phyloP scores from a whole-genome alignment of 2,888 invertebrate species.

The Orthosia gothica region DNA sequence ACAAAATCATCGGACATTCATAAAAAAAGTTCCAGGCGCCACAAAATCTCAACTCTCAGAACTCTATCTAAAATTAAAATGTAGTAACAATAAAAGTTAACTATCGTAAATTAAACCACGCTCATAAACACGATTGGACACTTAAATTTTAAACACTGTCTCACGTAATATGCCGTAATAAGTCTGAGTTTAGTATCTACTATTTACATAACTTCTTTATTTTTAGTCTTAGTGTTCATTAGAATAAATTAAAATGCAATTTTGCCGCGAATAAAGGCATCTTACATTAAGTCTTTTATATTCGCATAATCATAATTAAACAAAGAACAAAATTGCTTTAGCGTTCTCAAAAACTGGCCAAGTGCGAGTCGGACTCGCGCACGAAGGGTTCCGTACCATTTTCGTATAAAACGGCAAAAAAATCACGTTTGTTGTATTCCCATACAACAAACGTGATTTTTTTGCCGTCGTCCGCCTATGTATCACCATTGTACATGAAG shows the following conservation, averaged over 20 bases:
- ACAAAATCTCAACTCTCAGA: background rate
- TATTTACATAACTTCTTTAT: background rate
- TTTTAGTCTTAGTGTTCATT: constrained; percentile 20
- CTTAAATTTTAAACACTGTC: constrained; percentile 32
- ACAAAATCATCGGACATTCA: too few relatives aligned
- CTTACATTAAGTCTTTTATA: background rate
- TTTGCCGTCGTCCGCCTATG: too few relatives aligned
- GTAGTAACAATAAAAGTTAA: constrained; percentile 33
- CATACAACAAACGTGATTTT: too few relatives aligned
- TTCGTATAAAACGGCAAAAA: too few relatives aligned
- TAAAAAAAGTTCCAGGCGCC: background rate
- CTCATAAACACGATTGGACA: constrained; percentile 59
- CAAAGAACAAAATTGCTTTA: background rate
- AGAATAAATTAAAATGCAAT: background rate
- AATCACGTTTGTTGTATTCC: too few relatives aligned
- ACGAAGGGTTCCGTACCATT: too few relatives aligned
- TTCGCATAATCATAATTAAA: background rate
- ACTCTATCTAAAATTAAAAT: background rate
- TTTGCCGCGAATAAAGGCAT: background rate
- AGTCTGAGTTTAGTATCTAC: background rate
- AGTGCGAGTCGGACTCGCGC: too few relatives aligned
- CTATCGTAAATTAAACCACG: constrained; percentile 50
- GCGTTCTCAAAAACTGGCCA: background rate
- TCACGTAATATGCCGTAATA: constrained; percentile 40
- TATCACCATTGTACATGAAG: too few relatives aligned